Base-by-base conservation (phyloP, 2,113 vertebrate species). In the Eonycteris spelaea region DNA sequence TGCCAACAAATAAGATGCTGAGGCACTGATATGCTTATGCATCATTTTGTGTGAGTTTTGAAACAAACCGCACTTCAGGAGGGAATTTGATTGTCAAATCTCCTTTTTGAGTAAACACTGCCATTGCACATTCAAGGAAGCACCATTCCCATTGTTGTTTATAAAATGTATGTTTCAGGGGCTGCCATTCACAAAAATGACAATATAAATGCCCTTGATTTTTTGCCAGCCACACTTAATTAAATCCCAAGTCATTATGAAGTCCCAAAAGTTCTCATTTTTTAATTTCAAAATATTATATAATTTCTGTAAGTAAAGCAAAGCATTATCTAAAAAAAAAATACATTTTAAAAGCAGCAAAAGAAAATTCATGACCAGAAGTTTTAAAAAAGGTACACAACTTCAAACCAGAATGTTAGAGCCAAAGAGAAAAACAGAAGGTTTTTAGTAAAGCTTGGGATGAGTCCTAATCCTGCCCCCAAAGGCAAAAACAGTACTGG, bases 341-440 rank as follows among this genome's bases (percentile, higher is more conserved):
- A 9, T 2, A 59, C 16, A 70, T 91, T 85, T 53, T 30, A 48
- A 70, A 43, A n/a, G 75, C 1, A 84, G 70, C n/a, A 88, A 95
- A 94, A 95, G 8, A 84, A 96, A 93, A 79, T n/a, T 90, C 35
- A 84, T 68, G 21, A 79, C n/a, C 43, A 93, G 40, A 87, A 91
- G 91, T 71, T 83, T 74, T 22, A 78, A 15, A 18, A 83, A 79
- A 91, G 14, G 22, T 18, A 14, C 2, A 70, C 4, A 57, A 28
- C 22, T 93, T 90, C 43, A 71, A 73, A 38, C 19, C 6, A 77
- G 63, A 86, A 75, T n/a, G n/a, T 30, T 65, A 13, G 26, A 83
- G 61, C 18, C 63, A 87, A 85, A 48, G 35, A 79, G 63, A 57
- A 91, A 77, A 79, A 70, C 6, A 78, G 57, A 51, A 65, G 7